Percentiles rank a stretch among this genome's conserved stretches.
phyloP scores from a whole-genome alignment of 2,797 vertebrate species.

The Mallotus villosus region DNA sequence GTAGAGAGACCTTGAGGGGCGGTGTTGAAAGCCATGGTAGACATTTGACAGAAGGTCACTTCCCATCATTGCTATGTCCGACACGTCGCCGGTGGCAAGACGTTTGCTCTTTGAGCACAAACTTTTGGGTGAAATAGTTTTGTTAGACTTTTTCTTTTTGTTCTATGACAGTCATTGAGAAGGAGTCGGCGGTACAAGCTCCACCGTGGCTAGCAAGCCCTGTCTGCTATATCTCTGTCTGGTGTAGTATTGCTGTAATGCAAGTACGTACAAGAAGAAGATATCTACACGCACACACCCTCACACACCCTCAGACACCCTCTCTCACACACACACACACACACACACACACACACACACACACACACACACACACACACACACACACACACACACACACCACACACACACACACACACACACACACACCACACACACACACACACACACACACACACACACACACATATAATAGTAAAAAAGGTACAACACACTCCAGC shows the following conservation, averaged over 20 bases:
- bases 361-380: not conserved
- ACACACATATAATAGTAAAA: no score
- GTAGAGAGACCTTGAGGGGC: constrained; percentile 49
- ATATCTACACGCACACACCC: constrained; percentile 11
- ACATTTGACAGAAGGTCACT: constrained; percentile 52
- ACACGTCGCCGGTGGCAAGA: constrained; percentile 34
- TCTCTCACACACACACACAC: not conserved
- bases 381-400: constrained; percentile 19
- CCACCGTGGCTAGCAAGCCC: not conserved
- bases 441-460: no score
- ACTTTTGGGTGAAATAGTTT: constrained; percentile 40
- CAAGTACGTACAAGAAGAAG: not conserved
- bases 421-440: not conserved
- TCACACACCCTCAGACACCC: constrained; percentile 20
- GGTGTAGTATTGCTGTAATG: not conserved
- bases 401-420: not conserved
- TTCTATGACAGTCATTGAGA: not conserved
- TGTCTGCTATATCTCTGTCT: not conserved
- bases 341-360: no score
- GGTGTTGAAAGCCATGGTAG: not conserved
- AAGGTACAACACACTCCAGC: no score
- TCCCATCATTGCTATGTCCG: constrained; percentile 37
- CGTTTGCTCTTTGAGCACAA: constrained; percentile 39
- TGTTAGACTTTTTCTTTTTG: constrained; percentile 26
- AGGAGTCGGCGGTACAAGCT: not conserved